These are phyloP conservation scores for Ardeotis arabs DNA, from an alignment of 2,113 vertebrate genomes.

Conservation along the genomic window DNA sequence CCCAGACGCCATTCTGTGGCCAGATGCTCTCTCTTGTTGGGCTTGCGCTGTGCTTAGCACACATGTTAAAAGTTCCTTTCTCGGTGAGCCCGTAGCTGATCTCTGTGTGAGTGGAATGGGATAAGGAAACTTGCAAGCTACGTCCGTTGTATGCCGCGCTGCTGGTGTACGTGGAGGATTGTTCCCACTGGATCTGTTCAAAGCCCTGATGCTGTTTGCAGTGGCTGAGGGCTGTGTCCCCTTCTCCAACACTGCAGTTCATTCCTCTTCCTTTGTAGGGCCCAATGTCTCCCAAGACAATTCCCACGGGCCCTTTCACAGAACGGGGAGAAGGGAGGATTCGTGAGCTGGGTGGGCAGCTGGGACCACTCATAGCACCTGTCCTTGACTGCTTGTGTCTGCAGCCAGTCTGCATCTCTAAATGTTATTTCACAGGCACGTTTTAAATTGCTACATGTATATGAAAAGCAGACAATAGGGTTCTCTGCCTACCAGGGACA, in stretches of 20 bases:
- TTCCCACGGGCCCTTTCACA: neutral
- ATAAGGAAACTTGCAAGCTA: no score
- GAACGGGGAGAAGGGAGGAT: no score
- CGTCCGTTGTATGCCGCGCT: fast-evolving
- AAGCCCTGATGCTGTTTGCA: neutral
- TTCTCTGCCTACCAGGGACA: neutral
- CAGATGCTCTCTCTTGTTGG: neutral
- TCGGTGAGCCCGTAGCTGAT: neutral
- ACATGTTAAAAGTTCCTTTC: neutral
- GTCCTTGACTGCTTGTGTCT: neutral
- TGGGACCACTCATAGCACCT: fast-evolving
- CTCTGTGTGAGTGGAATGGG: no score
- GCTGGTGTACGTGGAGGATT: fast-evolving
- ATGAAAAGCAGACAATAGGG: neutral
- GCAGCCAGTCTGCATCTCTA: neutral
- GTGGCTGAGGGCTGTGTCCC: neutral
- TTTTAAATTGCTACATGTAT: neutral
- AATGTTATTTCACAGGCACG: neutral
- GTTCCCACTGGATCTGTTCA: fast-evolving
- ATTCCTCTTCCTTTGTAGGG: neutral
- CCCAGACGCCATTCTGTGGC: neutral
- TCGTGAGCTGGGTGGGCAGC: neutral
- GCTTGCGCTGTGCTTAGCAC: neutral
- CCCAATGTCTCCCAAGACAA: neutral
- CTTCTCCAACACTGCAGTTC: neutral